Base-by-base conservation (phyloP, 2,113 vertebrate species). In the Parotia lawesii region DNA sequence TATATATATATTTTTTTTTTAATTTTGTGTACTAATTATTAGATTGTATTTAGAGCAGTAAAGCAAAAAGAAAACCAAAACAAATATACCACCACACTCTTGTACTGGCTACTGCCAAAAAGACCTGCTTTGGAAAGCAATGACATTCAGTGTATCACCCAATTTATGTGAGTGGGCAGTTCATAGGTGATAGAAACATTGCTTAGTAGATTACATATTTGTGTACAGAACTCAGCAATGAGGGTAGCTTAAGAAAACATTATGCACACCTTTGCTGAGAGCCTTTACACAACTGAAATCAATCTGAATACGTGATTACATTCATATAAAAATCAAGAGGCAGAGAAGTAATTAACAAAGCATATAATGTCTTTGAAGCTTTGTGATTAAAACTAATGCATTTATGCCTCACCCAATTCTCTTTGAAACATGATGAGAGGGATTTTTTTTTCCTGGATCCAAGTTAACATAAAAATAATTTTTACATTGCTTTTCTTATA, bases 61-160 rank as follows among this genome's bases (percentile, higher is more conserved):
- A 78, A 60, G 23, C 22, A 40, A 85, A 92, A 79, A 76, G 15
- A 42, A 85, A 86, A 14, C 7, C 0, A 0, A 56, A 87, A 51
- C 1, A 12, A 51, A 66, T 38, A 3, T 44, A 14, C 6, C 0
- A 0, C 9, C 50, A 18, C 11, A 25, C 3, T 85, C 50, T 31
- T 45, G 5, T 58, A 29, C 29, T 67, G 35, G 8, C 10, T 74
- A 31, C 29, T 37, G 42, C 23, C 42, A 42, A 12, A 86, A 12
- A 70, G 4, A 45, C 6, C 8, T 62, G 19, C 3, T 85, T 66
- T 62, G 21, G 44, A 81, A 44, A 65, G 25, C 15, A 73, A 3
- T 27, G 28, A 20, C 37, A 53, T 73, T 42, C 24, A 29, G 12
- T 17, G 22, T 65, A 48, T 24, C 22, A 57, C 22, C 17, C 11